Evolutionary conservation across 2,113 vertebrate species (phyloP).

Genomic region (Glareola pratincola): DNA sequence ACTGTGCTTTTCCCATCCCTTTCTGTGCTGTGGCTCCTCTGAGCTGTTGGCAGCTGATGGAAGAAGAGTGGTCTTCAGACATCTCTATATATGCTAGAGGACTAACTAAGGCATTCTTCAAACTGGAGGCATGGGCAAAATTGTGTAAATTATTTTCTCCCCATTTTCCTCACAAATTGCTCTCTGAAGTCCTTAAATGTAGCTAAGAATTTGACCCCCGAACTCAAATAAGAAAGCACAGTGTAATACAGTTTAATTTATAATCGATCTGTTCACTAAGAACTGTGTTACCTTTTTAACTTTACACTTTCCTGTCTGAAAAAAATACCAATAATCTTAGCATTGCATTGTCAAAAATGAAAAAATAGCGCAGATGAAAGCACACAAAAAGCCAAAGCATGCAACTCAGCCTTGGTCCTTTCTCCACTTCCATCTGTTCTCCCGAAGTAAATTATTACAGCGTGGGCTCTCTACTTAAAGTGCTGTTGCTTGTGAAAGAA

Average conservation of each 20-base stretch:
- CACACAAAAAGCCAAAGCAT: background rate
- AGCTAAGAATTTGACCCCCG: background rate
- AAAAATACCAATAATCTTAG: background rate
- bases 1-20: background rate
- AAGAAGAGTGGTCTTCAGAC: background rate
- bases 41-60: background rate
- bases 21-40: background rate
- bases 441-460: constrained; percentile 46
- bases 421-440: constrained; percentile 32
- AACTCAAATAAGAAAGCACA: constrained; percentile 18
- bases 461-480: constrained; percentile 48
- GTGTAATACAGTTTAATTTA: background rate
- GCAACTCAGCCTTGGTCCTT: background rate
- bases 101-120: background rate
- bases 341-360: constrained; percentile 19
- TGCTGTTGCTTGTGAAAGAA: constrained; percentile 38
- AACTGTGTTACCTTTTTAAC: constrained; percentile 32
- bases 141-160: background rate
- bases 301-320: background rate
- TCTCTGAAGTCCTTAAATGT: background rate
- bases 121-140: background rate
- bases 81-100: background rate
- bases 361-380: background rate
- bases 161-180: background rate
- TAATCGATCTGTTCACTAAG: background rate